Evolutionary conservation across 2,797 vertebrate genomes (phyloP).

Genomic region (Sebastes wilsoni): DNA sequence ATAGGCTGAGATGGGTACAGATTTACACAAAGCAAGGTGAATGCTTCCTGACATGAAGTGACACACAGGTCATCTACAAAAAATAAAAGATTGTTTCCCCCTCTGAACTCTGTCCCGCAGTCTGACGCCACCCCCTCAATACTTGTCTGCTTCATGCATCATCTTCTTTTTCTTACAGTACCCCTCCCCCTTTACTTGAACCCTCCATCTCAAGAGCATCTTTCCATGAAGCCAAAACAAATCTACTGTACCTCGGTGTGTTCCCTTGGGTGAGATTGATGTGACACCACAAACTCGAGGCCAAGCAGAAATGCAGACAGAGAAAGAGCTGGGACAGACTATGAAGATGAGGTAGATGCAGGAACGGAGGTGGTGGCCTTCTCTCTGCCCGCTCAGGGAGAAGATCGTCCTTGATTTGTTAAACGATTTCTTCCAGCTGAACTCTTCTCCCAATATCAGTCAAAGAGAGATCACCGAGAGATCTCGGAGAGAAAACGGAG

Average conservation of each 20-base stretch:
- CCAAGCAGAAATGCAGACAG: constrained; percentile 16
- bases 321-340: constrained; percentile 10
- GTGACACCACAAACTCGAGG: constrained; percentile 15
- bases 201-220: constrained; percentile 20
- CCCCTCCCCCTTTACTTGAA: background rate
- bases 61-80: constrained; percentile 1
- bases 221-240: constrained; percentile 45
- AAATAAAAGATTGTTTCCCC: background rate
- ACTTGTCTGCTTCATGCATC: background rate
- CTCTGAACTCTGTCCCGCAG: background rate
- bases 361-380: constrained; percentile 37
- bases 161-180: background rate
- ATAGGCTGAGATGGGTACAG: background rate
- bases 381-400: constrained; percentile 61
- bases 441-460: constrained; percentile 69
- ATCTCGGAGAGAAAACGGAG: constrained; percentile 43
- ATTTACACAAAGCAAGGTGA: background rate
- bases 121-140: constrained; percentile 2
- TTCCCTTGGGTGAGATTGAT: constrained; percentile 35
- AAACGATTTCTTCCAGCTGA: constrained; percentile 83
- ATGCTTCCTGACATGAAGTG: background rate
- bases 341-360: constrained; percentile 27
- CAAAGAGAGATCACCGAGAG: constrained; percentile 41
- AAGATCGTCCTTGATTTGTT: constrained; percentile 76
- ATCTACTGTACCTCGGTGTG: constrained; percentile 12